Conservation (phyloP, 2,888 invertebrate species). For the Tetrapedia diversipes region DNA sequence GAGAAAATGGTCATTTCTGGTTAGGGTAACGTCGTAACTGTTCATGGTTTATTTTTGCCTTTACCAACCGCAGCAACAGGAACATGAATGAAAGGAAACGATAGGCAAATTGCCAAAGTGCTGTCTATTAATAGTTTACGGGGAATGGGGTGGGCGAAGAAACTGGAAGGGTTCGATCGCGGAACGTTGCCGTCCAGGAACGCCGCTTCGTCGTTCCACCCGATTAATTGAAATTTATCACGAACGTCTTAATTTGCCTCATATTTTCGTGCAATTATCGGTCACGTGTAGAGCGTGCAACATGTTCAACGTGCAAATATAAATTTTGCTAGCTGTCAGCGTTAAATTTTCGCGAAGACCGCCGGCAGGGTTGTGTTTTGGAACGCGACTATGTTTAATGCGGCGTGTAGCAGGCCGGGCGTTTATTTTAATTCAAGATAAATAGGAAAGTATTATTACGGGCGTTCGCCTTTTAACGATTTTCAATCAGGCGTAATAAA, state of each 20-base stretch:
- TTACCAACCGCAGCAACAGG: constrained; percentile 55
- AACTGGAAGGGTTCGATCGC: constrained; percentile 53
- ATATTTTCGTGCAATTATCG: constrained; percentile 39
- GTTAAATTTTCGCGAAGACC: constrained; percentile 12
- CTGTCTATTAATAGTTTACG: constrained; percentile 63
- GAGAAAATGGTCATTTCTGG: constrained; percentile 21
- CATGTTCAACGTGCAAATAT: constrained; percentile 6
- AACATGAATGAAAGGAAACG: constrained; percentile 70
- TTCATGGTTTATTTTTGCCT: constrained; percentile 61
- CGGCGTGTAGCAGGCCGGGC: background rate
- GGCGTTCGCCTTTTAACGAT: background rate
- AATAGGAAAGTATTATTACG: background rate
- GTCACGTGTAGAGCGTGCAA: background rate
- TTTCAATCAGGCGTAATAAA: background rate
- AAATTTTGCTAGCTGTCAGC: constrained; percentile 12
- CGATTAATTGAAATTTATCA: constrained; percentile 52
- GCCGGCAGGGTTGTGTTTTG: background rate
- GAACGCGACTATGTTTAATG: background rate
- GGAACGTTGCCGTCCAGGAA: constrained; percentile 34
- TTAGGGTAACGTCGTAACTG: constrained; percentile 17
- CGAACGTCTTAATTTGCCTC: constrained; percentile 40
- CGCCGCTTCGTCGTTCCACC: constrained; percentile 41
- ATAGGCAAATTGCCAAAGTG: constrained; percentile 69
- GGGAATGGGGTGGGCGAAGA: constrained; percentile 49
- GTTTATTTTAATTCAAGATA: constrained; percentile 7